Base-by-base conservation (phyloP, 2,888 invertebrate species). In the Horisme vitalbata region DNA sequence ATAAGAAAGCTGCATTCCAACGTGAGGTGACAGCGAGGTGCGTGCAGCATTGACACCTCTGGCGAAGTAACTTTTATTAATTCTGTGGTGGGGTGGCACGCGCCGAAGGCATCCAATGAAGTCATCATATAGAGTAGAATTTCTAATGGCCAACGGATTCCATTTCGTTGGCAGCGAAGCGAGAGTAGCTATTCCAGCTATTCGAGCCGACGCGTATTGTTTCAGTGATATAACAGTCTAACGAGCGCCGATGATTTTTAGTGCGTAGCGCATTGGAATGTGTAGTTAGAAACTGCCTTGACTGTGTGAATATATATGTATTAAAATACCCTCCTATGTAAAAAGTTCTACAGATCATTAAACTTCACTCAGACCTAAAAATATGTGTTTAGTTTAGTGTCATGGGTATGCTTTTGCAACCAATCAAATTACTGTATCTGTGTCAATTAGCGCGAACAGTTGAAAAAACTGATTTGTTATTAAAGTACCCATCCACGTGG, bases 151-250 rank as follows among this genome's bases (percentile, higher is more conserved):
- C 78, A 74, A 71, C 71, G 79, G 79, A 85, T 85, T 87, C 85
- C 80, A 82, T 86, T 87, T 87, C 85, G 80, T 84, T 85, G 84
- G 83, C 82, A 83, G 65, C 75, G 71, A 77, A 82, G 81, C 81
- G 83, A 82, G 82, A 81, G 82, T 80, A 65, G 68, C 69, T 75
- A 82, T 83, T 75, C 74, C 58, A 80, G 68, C 71, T 79, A 84
- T 84, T 83, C 79, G 78, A 75, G 71, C 71, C 79, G 76, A 68
- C 67, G 65, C 65, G 60, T 67, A 73, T 77, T 77, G 79, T 73
- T 72, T 67, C 66, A 68, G 67, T 69, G 64, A 66, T 63, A 65
- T 65, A 68, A 66, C 64, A 65, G 52, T 63, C 55, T 44, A 52
- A 52, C 55, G 33, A 53, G 55, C 31, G 33, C 18, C 31, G 33